Evolutionary conservation across 1,140 invertebrate genomes (phyloP), one percentile per base, ranked within the genome.

Genomic region (Aphelinus atriplicis): DNA sequence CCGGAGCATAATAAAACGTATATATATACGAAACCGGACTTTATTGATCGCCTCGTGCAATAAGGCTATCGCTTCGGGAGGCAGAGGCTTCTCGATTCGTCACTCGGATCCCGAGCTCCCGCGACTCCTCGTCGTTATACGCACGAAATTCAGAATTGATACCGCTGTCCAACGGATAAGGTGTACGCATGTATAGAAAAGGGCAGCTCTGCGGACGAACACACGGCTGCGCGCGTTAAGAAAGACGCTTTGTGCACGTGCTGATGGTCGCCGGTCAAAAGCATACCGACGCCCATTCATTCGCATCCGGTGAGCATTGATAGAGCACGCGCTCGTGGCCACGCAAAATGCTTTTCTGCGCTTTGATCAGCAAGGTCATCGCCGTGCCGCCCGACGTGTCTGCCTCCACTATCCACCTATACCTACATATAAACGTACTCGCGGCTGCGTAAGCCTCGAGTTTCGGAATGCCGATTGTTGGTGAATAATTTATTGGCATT

Each of bases 281-380:
- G 79, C 79, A 69, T 63, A 81, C 79, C 77, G 79, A 79, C 77
- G 51, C 79, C 78, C 81, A 81, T 83, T 81, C 80, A 83, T 81
- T 81, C 77, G 77, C 80, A 81, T 83, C 81, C 81, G 81, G 80
- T 76, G 78, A 79, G 79, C 80, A 81, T 80, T 80, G 79, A 81
- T 80, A 81, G 78, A 26, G 26, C 26, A 26, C 26, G 68, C 78
- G 78, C 67, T 71, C 77, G 10, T 5, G 73, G 78, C 77, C 78
- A 80, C 75, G 77, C 77, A 78, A 80, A 80, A 78, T 81, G 60
- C 73, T 78, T 79, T 51, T 63, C 70, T 77, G 77, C 77, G 9
- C 51, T 80, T 78, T 77, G 70, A 82, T 80, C 78, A 48, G 78
- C 79, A 81, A 80, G 80, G 79, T 78, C 78, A 63, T 80, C 70